Evolutionary conservation across 2,113 vertebrate genomes (phyloP), one percentile per base, ranked within the genome.

Genomic region (Corythornis vintsioides): DNA sequence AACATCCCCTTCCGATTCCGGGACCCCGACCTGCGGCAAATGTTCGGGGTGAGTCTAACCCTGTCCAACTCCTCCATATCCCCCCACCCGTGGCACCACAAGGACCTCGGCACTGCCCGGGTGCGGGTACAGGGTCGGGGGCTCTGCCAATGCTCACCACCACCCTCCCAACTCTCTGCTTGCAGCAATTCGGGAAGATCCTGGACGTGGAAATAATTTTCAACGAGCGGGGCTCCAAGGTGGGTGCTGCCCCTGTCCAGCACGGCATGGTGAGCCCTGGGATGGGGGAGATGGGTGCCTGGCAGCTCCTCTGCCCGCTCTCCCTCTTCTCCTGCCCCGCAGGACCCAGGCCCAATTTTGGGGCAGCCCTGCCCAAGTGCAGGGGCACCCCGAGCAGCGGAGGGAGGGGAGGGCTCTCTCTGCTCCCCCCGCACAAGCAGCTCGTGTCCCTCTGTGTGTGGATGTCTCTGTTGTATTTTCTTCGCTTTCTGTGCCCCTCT

Each of bases 1-100:
- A 99, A 99, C 98, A 99, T 99, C 97, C 99, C 99, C 97, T 99
- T 99, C 97, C 98, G 99, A 94, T 99, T 99, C 98, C 98, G 99
- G 93, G 99, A 99, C 97, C 99, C 99, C 0, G 99, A 99, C 97
- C 98, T 99, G 85, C 98, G 99, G 97, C 99, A 99, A 98, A 99
- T 99, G 98, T 99, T 99, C 38, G 99, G 99, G 98, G 99, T 99
- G 96, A 98, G 99, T 98, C 53, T 6, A 1, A 19, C 65, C 45
- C 55, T 13, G 1, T 65, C 24, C 73, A 69, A 11, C 48, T 33
- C 13, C 14, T 38, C 42, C 2, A 0, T 1, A 0, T 7, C 21
- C 61, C 7, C 64, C 38, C 38, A 38, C 38, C 55, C 0, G 0
- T 15, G 61, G 48, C 75, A 40, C 55, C 1, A 0, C 6, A 0